Evolutionary conservation across 2,888 invertebrate species (phyloP).

Genomic region (Pardosa pseudoannulata): DNA sequence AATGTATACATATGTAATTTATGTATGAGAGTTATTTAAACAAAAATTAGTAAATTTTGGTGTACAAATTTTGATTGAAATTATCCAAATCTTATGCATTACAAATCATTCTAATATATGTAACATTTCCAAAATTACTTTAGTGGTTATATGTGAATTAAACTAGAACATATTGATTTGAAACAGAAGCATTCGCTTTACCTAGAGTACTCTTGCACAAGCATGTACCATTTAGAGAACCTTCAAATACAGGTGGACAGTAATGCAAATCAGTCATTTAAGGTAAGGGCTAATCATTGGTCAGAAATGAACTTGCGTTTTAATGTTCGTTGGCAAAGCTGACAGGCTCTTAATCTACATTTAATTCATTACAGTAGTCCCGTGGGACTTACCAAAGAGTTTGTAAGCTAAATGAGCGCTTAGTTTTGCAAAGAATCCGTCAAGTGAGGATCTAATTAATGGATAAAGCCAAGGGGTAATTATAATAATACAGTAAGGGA

Average conservation of each 20-base stretch:
- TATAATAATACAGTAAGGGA: constrained; percentile 51
- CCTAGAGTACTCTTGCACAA: no score
- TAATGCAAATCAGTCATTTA: constrained; percentile 33
- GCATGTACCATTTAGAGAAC: neutral
- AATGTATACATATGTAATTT: no score
- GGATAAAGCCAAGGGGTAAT: constrained; percentile 50
- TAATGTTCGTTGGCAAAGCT: constrained; percentile 21
- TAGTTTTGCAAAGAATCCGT: constrained; percentile 44
- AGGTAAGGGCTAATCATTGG: constrained; percentile 35
- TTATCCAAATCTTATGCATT: no score
- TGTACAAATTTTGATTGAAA: no score
- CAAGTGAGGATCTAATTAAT: constrained; percentile 55
- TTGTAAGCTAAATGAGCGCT: constrained; percentile 40
- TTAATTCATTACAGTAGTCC: constrained; percentile 40
- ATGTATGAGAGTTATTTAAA: no score
- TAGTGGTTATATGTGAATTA: no score
- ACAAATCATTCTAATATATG: no score
- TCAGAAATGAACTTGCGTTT: constrained; percentile 8
- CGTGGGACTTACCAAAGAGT: constrained; percentile 12
- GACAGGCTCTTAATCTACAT: constrained; percentile 40
- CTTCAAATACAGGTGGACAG: neutral
- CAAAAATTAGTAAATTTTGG: no score
- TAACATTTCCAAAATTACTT: no score
- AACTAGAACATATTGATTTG: no score
- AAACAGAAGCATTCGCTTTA: no score